These are phyloP conservation scores for Chalcosyrphus nemorum DNA, from an alignment of 2,888 invertebrate species.

Conservation along the genomic window DNA sequence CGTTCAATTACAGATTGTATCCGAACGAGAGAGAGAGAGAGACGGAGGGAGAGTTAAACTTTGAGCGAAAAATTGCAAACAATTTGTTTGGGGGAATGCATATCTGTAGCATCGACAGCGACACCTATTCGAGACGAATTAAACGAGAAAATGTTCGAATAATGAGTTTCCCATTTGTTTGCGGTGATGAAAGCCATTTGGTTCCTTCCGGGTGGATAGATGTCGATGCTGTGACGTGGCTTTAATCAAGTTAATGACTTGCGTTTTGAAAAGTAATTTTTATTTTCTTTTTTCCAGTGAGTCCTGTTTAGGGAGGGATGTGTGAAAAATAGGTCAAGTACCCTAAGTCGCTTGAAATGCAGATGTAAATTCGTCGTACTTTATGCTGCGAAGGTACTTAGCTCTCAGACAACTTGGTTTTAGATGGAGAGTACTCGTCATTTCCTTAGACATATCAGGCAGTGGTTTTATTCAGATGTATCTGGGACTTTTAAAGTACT, in stretches of 20 bases:
- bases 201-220: not conserved
- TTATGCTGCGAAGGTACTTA: not conserved
- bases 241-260: conserved; percentile 29
- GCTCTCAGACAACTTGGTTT: not conserved
- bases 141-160: conserved; percentile 19
- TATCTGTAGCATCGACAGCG: conserved; percentile 17
- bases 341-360: conserved; percentile 4
- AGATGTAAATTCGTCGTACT: not conserved
- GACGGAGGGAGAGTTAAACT: conserved; percentile 53
- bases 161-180: conserved; percentile 52
- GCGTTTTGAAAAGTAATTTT: not conserved
- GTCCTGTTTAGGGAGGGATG: not conserved
- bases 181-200: conserved; percentile 43
- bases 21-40: too few species aligned
- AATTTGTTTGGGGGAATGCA: conserved; percentile 20
- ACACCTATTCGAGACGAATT: conserved; percentile 28
- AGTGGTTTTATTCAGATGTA: too few species aligned
- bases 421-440: too few species aligned
- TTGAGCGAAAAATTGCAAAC: conserved; percentile 53
- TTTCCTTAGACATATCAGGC: too few species aligned
- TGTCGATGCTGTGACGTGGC: not conserved
- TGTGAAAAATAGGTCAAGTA: not conserved
- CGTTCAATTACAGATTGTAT: conserved; percentile 59
- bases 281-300: not conserved
- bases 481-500: too few species aligned